These are phyloP conservation scores for Urocolius indicus DNA, from an alignment of 2,113 vertebrate genomes.

Conservation along the genomic window DNA sequence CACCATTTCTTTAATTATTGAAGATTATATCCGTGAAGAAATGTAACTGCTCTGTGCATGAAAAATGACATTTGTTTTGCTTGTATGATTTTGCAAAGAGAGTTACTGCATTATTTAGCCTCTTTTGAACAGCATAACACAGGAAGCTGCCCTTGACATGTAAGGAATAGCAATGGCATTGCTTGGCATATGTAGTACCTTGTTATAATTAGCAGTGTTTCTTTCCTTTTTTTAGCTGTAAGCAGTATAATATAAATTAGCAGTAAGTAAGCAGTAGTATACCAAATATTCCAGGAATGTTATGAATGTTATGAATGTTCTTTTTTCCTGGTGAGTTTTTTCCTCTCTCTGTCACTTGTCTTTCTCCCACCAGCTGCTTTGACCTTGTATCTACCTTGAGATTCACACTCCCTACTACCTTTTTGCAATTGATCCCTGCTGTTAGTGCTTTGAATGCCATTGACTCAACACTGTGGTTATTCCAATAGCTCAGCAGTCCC, in stretches of 20 bases:
- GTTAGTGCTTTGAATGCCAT: conserved; percentile 66
- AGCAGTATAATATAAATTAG: background rate
- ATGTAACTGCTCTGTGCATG: conserved; percentile 40
- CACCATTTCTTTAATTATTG: conserved; percentile 46
- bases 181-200: background rate
- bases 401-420: conserved; percentile 26
- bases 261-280: background rate
- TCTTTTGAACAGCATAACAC: background rate
- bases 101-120: conserved; percentile 38
- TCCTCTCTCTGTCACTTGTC: background rate
- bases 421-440: conserved; percentile 5
- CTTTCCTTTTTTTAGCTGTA: background rate
- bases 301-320: background rate
- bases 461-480: conserved; percentile 44
- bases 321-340: background rate
- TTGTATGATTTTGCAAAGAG: conserved; percentile 31
- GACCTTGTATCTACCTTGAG: conserved; percentile 70
- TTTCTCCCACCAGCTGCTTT: conserved; percentile 46
- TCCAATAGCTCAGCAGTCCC: conserved; percentile 69
- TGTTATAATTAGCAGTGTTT: conserved; percentile 8
- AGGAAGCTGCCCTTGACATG: conserved; percentile 10
- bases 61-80: conserved; percentile 56
- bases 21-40: conserved; percentile 10
- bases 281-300: background rate
- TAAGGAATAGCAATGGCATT: background rate